phyloP scores from a whole-genome alignment of 2,797 vertebrate species.

The Phataginus tricuspis region DNA sequence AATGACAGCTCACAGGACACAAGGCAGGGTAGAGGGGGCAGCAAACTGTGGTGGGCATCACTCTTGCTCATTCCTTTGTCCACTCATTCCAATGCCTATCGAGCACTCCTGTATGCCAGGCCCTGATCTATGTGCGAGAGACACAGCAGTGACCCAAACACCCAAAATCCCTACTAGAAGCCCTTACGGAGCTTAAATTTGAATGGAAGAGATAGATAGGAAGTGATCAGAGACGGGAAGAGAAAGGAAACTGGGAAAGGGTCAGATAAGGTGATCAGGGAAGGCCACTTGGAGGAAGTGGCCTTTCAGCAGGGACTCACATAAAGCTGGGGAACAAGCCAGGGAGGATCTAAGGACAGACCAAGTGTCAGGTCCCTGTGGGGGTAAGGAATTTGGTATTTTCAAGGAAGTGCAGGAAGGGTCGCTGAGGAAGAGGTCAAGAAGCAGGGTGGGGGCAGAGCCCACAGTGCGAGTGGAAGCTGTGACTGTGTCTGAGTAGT shows the following conservation, averaged over 20 bases:
- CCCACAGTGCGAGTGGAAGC: accelerated
- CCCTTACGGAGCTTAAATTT: background rate
- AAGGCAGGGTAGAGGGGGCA: background rate
- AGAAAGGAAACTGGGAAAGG: background rate
- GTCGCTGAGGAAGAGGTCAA: background rate
- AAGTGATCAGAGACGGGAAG: background rate
- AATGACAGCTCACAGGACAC: background rate
- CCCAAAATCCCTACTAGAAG: background rate
- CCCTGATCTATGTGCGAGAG: background rate
- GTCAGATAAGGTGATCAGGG: background rate
- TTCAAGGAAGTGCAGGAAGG: background rate
- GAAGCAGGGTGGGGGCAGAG: background rate
- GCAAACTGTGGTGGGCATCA: background rate
- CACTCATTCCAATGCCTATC: background rate
- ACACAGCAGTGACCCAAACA: background rate
- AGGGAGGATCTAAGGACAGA: background rate
- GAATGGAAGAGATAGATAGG: background rate
- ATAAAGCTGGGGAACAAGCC: background rate
- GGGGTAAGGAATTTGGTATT: background rate
- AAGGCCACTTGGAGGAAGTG: background rate
- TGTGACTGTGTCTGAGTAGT: background rate
- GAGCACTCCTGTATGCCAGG: background rate
- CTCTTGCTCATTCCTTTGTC: background rate
- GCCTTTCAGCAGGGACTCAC: background rate
- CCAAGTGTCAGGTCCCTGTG: background rate